A percentile compares a stretch with the other conserved stretches of the same genome.
Evolutionary conservation across 2,797 vertebrate species (phyloP).

Genomic region (Ambastaia sidthimunki): DNA sequence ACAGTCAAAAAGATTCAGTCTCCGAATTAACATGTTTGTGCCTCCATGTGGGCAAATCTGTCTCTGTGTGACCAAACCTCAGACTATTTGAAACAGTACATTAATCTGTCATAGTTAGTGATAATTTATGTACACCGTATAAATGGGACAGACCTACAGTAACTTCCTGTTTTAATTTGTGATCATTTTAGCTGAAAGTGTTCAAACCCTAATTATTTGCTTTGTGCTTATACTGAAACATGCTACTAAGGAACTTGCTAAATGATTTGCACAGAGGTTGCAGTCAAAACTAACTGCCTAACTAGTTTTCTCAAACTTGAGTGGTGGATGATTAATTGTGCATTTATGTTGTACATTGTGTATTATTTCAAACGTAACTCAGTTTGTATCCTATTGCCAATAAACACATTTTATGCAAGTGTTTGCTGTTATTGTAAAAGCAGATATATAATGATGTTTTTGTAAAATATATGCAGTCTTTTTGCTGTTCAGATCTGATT

Average conservation of each 20-base stretch:
- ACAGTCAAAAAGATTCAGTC: background rate
- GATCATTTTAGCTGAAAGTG: background rate
- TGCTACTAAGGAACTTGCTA: background rate
- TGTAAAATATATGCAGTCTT: background rate
- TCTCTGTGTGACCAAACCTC: background rate
- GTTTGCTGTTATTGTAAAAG: background rate
- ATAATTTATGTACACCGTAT: background rate
- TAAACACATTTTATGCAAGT: slow-evolving; percentile 11
- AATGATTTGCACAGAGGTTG: background rate
- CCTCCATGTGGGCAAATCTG: background rate
- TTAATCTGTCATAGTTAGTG: background rate
- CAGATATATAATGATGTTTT: background rate
- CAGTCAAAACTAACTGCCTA: background rate
- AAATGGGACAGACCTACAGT: background rate
- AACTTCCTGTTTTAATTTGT: background rate
- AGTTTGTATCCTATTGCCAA: slow-evolving; percentile 10
- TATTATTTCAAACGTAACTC: background rate
- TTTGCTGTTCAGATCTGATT: background rate
- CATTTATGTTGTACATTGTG: slow-evolving; percentile 7
- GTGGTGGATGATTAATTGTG: background rate
- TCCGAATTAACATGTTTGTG: background rate
- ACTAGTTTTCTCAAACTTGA: background rate
- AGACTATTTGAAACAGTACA: background rate
- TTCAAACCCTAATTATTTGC: background rate
- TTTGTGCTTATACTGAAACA: background rate